Percentiles rank a stretch among this genome's conserved stretches.
phyloP scores from a whole-genome alignment of 1,140 invertebrate genomes.

The Drosophila busckii region DNA sequence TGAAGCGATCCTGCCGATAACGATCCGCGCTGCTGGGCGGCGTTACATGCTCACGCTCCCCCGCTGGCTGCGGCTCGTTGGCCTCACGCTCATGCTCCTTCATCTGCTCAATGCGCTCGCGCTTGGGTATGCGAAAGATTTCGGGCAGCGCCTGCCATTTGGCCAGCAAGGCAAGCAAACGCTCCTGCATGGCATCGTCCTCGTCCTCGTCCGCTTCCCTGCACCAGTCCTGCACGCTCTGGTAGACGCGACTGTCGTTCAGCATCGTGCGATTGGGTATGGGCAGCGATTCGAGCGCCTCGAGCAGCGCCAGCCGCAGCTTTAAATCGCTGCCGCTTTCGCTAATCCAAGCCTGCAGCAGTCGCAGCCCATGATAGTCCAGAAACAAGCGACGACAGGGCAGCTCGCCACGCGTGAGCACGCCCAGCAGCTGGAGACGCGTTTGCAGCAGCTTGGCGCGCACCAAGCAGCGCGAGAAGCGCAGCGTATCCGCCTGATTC shows the following conservation, averaged over 20 bases:
- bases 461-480: slow-evolving; percentile 93
- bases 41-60: too few relatives aligned
- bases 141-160: slow-evolving; percentile 79
- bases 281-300: slow-evolving; percentile 89
- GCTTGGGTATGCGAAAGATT: slow-evolving; percentile 96
- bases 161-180: slow-evolving; percentile 20
- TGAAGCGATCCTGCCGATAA: slow-evolving; percentile 79
- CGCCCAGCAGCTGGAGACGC: slow-evolving; percentile 84
- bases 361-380: slow-evolving; percentile 94
- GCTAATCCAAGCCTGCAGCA: slow-evolving; percentile 95
- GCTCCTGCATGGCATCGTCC: background rate
- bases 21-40: slow-evolving; percentile 51
- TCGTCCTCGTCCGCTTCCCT: slow-evolving; percentile 12
- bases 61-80: slow-evolving; percentile 51
- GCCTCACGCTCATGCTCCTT: slow-evolving; percentile 95
- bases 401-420: slow-evolving; percentile 86
- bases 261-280: slow-evolving; percentile 96
- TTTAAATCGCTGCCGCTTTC: slow-evolving; percentile 80
- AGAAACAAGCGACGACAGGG: slow-evolving; percentile 93
- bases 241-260: slow-evolving; percentile 93
- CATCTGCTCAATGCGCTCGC: slow-evolving; percentile 94
- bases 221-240: slow-evolving; percentile 90
- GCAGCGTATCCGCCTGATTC: slow-evolving; percentile 92
- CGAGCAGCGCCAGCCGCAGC: slow-evolving; percentile 87
- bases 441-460: slow-evolving; percentile 89